Evolutionary conservation across 2,797 vertebrate genomes (phyloP), one percentile per base, ranked within the genome.

Genomic region (Lates japonicus): DNA sequence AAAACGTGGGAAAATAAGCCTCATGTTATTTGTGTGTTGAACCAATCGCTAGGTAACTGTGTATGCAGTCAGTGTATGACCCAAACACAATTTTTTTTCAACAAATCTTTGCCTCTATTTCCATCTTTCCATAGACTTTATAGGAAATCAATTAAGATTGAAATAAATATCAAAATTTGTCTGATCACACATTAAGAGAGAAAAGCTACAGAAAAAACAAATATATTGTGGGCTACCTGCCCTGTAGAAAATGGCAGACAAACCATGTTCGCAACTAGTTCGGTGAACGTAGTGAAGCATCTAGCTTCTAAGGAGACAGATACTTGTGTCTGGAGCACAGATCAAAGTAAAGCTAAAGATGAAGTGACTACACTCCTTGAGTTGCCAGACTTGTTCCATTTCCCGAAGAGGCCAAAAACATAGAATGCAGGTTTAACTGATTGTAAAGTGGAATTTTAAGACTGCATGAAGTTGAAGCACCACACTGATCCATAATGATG

Each of bases 401-500:
- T 11, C 35, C n/a, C 37, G 10, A 11, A 31, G 39, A 33, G 57
- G 16, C 19, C 25, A 41, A 46, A 64, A 64, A 37, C 8, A 63
- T 39, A 25, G 44, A 54, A 4, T 51, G 4, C 19, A 62, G 19
- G 3, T 63, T 51, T 31, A 35, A 48, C n/a, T 68, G 31, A 48
- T 48, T 52, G 9, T 44, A n/a, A 41, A 42, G 16, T 44, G 25
- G 11, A 12, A 54, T 72, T 76, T 64, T 3, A 59, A 29, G 17
- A 33, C 22, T 19, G 48, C 33, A 59, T 1, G 52, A 13, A 55
- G 49, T 33, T 58, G n/a, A 80, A 62, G 54, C 49, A 42, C 39
- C 0, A 0, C 44, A 52, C 63, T 64, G 59, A 70, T 76, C 60
- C 33, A 55, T 49, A 57, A 70, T 80, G 74, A 85, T 37, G 37